These are phyloP conservation scores for Mandrillus leucophaeus DNA, from an alignment of 2,113 vertebrate genomes.

Conservation along the genomic window DNA sequence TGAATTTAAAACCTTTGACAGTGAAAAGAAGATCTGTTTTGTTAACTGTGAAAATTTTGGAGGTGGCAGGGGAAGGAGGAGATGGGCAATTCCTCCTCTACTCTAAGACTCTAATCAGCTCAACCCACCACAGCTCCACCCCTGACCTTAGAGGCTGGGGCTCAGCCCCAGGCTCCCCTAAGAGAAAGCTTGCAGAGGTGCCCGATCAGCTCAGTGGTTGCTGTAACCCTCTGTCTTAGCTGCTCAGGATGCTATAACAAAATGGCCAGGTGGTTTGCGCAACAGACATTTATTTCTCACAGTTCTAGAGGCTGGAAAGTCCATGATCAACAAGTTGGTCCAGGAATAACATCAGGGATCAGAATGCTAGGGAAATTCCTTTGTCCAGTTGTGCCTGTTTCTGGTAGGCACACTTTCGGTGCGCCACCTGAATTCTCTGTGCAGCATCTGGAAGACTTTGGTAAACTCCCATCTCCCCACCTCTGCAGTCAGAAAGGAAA, in stretches of 20 bases:
- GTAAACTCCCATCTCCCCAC: no score
- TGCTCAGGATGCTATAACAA: neutral
- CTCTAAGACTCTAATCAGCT: rapidly evolving
- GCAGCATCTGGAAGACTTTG: no score
- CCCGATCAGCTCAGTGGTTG: rapidly evolving
- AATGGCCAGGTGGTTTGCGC: neutral
- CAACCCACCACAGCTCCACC: no score
- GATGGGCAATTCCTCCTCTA: neutral
- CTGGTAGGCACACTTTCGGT: no score
- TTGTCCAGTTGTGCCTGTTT: no score
- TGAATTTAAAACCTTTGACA: neutral
- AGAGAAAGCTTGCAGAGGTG: neutral
- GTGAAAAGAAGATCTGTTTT: neutral
- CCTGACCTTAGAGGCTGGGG: neutral
- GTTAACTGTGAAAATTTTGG: neutral
- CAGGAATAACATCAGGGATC: no score
- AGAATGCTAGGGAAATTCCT: no score
- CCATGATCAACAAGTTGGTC: neutral
- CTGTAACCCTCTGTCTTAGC: neutral
- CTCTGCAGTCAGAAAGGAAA: no score
- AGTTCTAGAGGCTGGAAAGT: neutral
- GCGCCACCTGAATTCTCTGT: no score
- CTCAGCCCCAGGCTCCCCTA: no score
- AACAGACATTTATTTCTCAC: neutral
- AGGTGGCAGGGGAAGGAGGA: neutral